Evolutionary conservation across 2,888 invertebrate species (phyloP).

Genomic region (Chelonus formosanus): DNA sequence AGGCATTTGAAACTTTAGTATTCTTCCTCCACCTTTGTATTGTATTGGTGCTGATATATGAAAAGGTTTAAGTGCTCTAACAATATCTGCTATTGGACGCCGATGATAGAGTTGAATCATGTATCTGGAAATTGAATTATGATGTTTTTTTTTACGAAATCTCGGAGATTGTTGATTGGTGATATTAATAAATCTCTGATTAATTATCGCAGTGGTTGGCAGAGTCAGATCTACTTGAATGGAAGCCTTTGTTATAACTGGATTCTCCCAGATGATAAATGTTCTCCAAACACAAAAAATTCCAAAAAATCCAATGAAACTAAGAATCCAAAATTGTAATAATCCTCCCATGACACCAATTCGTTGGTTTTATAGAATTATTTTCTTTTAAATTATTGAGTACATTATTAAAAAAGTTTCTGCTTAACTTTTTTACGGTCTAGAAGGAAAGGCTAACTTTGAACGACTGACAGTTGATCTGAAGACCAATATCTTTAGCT

Average conservation of each 20-base stretch:
- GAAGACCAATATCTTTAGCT: neutral
- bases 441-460: too few species aligned
- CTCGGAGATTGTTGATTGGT: constrained; percentile 31
- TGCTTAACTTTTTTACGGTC: too few species aligned
- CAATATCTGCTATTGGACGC: constrained; percentile 54
- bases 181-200: constrained; percentile 43
- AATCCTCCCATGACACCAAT: constrained; percentile 22
- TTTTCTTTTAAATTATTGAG: neutral
- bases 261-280: constrained; percentile 33
- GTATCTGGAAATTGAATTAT: constrained; percentile 51
- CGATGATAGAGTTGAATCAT: constrained; percentile 58
- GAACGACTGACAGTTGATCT: too few species aligned
- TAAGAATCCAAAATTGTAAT: constrained; percentile 46
- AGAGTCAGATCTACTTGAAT: constrained; percentile 56
- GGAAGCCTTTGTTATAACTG: constrained; percentile 53
- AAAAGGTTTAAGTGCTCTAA: constrained; percentile 54
- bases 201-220: constrained; percentile 47
- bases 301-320: constrained; percentile 44
- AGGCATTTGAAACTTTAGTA: constrained; percentile 56
- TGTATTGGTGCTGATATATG: constrained; percentile 49
- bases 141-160: constrained; percentile 41
- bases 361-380: neutral
- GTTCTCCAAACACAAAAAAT: constrained; percentile 54
- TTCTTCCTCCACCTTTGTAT: constrained; percentile 46
- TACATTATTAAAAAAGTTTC: neutral